Evolutionary conservation across 2,113 vertebrate genomes (phyloP).

Genomic region (Neomonachus schauinslandi): DNA sequence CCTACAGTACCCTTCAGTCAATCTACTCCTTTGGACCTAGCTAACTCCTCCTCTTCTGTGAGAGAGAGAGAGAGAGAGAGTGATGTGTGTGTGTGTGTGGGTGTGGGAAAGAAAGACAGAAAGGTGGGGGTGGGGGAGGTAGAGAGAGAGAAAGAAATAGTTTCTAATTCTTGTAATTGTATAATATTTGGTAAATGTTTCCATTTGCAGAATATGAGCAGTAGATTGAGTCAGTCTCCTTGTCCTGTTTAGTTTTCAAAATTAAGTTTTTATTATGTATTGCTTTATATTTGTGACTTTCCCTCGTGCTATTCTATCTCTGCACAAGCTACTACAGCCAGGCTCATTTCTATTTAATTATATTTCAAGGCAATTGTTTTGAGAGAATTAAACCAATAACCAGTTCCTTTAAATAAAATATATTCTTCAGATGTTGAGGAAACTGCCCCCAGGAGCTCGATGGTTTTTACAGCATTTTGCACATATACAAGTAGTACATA

Average conservation of each 20-base stretch:
- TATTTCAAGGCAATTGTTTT: constrained; percentile 55
- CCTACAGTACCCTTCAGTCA: neutral
- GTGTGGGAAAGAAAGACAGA: neutral
- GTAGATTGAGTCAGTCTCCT: neutral
- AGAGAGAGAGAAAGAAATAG: neutral
- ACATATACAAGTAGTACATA: constrained; percentile 48
- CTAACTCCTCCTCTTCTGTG: neutral
- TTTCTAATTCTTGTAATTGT: neutral
- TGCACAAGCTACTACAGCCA: neutral
- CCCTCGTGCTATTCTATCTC: neutral
- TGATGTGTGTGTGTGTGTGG: too few species aligned
- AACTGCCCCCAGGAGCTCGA: constrained; percentile 4
- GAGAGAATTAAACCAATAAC: constrained; percentile 49
- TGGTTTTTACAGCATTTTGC: constrained; percentile 68
- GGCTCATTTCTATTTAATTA: constrained; percentile 73
- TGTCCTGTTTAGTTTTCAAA: neutral
- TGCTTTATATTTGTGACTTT: constrained; percentile 38
- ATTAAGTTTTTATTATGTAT: neutral
- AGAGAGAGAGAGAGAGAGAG: neutral
- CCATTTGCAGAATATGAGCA: neutral
- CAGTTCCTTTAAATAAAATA: constrained; percentile 68
- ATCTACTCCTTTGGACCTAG: neutral
- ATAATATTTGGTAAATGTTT: neutral
- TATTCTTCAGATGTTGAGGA: constrained; percentile 63
- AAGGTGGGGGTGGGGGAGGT: too few species aligned